Evolutionary conservation across 2,797 vertebrate genomes (phyloP).

Genomic region (Mycteria americana): DNA sequence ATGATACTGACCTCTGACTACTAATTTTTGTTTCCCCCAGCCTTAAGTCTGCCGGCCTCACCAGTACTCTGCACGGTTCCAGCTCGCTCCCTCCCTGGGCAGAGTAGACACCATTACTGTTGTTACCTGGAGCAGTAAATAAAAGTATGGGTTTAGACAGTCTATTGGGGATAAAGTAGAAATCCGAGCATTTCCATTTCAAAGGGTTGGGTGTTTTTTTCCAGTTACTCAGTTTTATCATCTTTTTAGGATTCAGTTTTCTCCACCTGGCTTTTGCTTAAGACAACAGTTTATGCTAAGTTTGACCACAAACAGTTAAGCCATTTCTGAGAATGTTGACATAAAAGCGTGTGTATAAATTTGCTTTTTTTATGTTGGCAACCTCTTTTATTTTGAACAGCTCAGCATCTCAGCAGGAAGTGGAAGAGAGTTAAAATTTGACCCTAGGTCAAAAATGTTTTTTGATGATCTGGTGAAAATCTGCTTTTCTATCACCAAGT

Average conservation of each 20-base stretch:
- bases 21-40: not conserved
- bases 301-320: slow-evolving; percentile 11
- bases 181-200: not conserved
- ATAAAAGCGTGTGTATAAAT: not conserved
- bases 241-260: not conserved
- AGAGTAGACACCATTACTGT: not conserved
- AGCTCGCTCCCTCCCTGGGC: not conserved
- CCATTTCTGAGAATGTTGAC: not conserved
- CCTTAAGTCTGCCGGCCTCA: not conserved
- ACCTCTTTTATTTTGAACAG: not conserved
- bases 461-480: slow-evolving; percentile 21
- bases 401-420: slow-evolving; percentile 32
- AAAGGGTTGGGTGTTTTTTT: not conserved
- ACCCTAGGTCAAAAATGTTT: not conserved
- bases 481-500: not conserved
- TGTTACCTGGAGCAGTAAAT: not conserved
- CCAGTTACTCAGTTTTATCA: not conserved
- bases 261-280: not conserved
- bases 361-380: not conserved
- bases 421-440: slow-evolving; percentile 31
- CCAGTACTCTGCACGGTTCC: not conserved
- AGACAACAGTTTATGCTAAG: not conserved
- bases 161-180: not conserved
- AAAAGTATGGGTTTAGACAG: not conserved
- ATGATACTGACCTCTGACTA: not conserved